A percentile compares a stretch with the other conserved stretches of the same genome.
phyloP scores from a whole-genome alignment of 1,140 invertebrate genomes.

The Brachionus asplanchnoidis region DNA sequence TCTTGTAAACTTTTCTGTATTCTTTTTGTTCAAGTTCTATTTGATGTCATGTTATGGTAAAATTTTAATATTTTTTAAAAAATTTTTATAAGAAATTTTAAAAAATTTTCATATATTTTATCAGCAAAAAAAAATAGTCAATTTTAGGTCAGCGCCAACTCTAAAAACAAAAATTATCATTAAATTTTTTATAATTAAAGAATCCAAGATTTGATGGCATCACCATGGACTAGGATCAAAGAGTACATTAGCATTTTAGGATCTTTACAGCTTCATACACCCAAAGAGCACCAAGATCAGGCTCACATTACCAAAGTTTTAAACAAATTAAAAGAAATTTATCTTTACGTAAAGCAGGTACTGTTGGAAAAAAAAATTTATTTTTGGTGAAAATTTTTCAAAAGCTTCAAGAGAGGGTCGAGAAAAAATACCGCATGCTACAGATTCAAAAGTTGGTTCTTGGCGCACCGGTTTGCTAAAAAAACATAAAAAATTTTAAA shows the following conservation, averaged over 20 bases:
- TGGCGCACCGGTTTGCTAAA: background rate
- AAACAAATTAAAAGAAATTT: background rate
- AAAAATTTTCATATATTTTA: no score
- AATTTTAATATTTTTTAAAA: no score
- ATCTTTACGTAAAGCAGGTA: conserved; percentile 10
- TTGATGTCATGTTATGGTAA: no score
- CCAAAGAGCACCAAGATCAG: conserved; percentile 22
- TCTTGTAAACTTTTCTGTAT: no score
- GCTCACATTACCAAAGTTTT: background rate
- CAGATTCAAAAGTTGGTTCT: conserved; percentile 7
- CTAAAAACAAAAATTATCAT: background rate
- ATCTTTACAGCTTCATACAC: conserved; percentile 14
- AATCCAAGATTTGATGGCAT: conserved; percentile 3
- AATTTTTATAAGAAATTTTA: no score
- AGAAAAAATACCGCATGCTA: background rate
- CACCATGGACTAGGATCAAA: conserved; percentile 6
- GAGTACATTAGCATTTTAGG: background rate
- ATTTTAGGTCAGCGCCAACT: no score
- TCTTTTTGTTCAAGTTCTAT: no score
- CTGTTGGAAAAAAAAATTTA: background rate
- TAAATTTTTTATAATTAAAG: background rate
- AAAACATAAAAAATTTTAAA: background rate
- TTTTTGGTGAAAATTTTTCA: background rate
- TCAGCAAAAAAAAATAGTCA: no score
- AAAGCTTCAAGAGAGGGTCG: conserved; percentile 10